A percentile compares a stretch with the other conserved stretches of the same genome.
phyloP scores from a whole-genome alignment of 2,888 invertebrate genomes.

The Mantis religiosa region DNA sequence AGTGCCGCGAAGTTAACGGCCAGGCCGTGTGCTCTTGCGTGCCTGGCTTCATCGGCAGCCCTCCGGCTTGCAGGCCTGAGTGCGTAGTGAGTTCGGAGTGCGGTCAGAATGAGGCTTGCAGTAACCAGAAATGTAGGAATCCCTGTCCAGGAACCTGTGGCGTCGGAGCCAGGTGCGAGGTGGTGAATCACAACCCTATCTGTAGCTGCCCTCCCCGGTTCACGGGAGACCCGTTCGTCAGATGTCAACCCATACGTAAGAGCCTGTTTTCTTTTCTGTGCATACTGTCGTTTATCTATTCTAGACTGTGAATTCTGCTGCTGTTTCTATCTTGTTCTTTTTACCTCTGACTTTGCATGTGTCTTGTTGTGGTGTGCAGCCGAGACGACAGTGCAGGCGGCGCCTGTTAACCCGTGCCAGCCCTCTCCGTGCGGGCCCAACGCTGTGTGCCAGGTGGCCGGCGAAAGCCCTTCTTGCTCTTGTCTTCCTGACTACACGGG shows the following conservation, averaged over 20 bases:
- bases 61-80: constrained; percentile 73
- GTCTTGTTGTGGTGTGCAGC: constrained; percentile 6
- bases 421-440: constrained; percentile 68
- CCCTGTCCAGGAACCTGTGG: constrained; percentile 78
- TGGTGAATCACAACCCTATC: constrained; percentile 73
- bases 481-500: constrained; percentile 68
- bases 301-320: neutral
- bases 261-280: constrained; percentile 46
- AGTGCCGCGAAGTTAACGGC: constrained; percentile 65
- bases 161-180: constrained; percentile 63
- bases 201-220: constrained; percentile 67
- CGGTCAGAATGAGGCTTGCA: constrained; percentile 67
- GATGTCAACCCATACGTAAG: constrained; percentile 57
- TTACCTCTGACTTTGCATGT: neutral
- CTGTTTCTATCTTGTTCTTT: neutral
- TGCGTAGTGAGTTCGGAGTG: constrained; percentile 76
- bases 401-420: constrained; percentile 53
- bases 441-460: constrained; percentile 67
- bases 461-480: constrained; percentile 51
- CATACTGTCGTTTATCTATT: constrained; percentile 38
- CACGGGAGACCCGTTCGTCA: constrained; percentile 72
- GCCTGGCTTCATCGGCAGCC: constrained; percentile 66
- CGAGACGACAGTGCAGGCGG: constrained; percentile 14
- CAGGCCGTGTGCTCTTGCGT: constrained; percentile 76
- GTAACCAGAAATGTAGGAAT: constrained; percentile 73